Evolutionary conservation across 2,888 invertebrate genomes (phyloP).

Genomic region (Pelosia muscerda): DNA sequence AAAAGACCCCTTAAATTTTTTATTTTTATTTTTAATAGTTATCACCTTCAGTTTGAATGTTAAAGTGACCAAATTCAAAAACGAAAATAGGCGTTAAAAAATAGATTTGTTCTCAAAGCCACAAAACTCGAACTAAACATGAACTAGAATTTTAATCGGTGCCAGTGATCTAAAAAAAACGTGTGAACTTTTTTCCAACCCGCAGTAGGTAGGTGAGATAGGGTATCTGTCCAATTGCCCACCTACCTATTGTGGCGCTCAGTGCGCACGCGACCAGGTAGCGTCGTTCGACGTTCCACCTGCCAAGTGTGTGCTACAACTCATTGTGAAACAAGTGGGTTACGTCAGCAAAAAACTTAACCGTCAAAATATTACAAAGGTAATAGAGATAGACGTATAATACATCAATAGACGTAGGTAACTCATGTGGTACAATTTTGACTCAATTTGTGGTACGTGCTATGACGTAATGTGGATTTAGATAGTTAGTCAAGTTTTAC

Average conservation of each 20-base stretch:
- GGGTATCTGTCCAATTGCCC: constrained; percentile 39
- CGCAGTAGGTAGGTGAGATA: constrained; percentile 43
- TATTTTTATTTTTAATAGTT: neutral
- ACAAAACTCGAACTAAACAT: neutral
- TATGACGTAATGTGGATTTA: neutral
- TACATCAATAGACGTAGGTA: neutral
- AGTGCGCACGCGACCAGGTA: constrained; percentile 66
- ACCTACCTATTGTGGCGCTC: constrained; percentile 51
- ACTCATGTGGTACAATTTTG: neutral
- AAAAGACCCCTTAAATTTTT: neutral
- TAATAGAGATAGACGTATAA: constrained; percentile 4
- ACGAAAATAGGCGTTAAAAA: neutral
- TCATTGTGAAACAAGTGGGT: constrained; percentile 46
- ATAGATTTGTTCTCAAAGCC: neutral
- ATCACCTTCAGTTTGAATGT: neutral
- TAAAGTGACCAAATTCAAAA: neutral
- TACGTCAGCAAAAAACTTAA: constrained; percentile 38
- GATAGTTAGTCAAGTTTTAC: neutral
- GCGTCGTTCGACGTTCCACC: constrained; percentile 38
- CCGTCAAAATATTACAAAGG: constrained; percentile 30
- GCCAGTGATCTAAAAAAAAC: constrained; percentile 29
- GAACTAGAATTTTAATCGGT: neutral
- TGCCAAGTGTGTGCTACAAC: constrained; percentile 38
- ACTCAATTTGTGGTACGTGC: neutral
- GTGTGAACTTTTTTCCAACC: constrained; percentile 40